These are phyloP conservation scores for Ricordea florida DNA, from an alignment of 92 coral and sea anemone species.

Conservation along the genomic window DNA sequence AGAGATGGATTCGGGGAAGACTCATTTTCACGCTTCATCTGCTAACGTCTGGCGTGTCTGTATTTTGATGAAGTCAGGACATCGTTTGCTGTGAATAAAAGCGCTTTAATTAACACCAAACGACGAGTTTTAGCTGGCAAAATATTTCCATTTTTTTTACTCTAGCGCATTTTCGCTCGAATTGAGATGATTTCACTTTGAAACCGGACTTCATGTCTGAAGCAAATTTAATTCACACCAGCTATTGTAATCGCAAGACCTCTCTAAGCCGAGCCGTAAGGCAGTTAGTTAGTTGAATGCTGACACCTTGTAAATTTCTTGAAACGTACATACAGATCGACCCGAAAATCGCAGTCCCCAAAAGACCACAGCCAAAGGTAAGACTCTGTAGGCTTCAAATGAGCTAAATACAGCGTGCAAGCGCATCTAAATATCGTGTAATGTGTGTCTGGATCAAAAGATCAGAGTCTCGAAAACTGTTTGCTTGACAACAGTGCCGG, in stretches of 20 bases:
- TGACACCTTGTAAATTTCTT: constrained; percentile 37
- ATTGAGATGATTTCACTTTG: constrained; percentile 2
- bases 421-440: constrained; percentile 24
- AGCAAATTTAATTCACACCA: constrained; percentile 37
- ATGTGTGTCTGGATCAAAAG: constrained; percentile 48
- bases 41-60: constrained; percentile 37
- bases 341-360: constrained; percentile 96
- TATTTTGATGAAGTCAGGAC: constrained; percentile 10
- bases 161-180: background rate
- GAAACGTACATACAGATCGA: constrained; percentile 76
- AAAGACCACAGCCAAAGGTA: constrained; percentile 98
- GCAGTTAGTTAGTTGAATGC: background rate
- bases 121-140: background rate
- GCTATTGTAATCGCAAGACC: constrained; percentile 37
- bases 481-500: constrained; percentile 36
- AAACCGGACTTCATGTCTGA: constrained; percentile 14
- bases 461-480: constrained; percentile 47
- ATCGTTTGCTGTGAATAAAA: background rate
- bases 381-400: constrained; percentile 14
- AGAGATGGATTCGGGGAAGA: constrained; percentile 42
- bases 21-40: constrained; percentile 49
- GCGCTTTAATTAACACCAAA: too few relatives aligned
- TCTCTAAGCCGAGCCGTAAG: background rate
- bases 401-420: constrained; percentile 40
- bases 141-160: background rate